A percentile compares a stretch with the other conserved stretches of the same genome.
These are phyloP conservation scores for Anastrepha ludens DNA, from an alignment of 1,140 invertebrate genomes.

Conservation along the genomic window DNA sequence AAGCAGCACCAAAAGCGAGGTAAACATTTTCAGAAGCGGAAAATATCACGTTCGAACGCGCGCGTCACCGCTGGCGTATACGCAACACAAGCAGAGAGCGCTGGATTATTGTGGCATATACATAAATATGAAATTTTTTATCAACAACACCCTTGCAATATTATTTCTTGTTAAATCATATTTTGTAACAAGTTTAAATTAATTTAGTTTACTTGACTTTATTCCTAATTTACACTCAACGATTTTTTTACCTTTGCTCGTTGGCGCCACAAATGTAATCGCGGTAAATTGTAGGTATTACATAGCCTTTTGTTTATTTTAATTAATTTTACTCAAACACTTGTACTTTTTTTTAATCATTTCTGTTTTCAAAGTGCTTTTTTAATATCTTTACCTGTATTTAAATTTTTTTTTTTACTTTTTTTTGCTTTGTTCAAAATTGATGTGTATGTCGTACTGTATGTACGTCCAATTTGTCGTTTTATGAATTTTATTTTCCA, in stretches of 20 bases:
- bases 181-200: neutral
- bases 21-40: slow-evolving; percentile 24
- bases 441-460: neutral
- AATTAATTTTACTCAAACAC: slow-evolving; percentile 11
- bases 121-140: neutral
- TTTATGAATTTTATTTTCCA: neutral
- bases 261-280: neutral
- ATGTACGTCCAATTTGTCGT: neutral
- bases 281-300: neutral
- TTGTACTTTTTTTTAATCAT: slow-evolving; percentile 18
- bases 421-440: neutral
- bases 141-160: neutral
- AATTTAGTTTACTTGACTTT: too few relatives aligned
- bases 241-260: neutral
- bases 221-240: neutral
- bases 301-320: neutral
- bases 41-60: slow-evolving; percentile 22
- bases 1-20: neutral
- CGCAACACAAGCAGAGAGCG: neutral
- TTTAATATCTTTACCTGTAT: neutral
- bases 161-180: neutral
- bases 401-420: neutral
- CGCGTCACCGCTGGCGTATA: slow-evolving; percentile 32
- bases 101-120: neutral
- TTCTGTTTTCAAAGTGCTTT: neutral